Base-by-base conservation (phyloP, 2,113 vertebrate species). In the Colossoma macropomum region DNA sequence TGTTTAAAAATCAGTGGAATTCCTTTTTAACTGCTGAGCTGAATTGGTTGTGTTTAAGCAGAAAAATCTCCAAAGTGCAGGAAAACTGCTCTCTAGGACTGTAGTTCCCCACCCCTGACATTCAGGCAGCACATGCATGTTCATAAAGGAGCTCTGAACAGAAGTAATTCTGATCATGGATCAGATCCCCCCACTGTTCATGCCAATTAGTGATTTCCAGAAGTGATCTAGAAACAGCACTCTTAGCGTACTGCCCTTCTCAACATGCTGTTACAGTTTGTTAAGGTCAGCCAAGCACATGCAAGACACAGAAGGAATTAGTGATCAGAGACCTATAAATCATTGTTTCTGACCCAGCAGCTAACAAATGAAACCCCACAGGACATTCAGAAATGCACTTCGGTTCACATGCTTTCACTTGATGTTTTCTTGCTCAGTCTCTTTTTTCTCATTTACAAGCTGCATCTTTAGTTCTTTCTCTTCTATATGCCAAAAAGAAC, bases 231-330 rank as follows among this genome's bases (percentile, higher is more conserved):
- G 66, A 69, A 38, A 66, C 27, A 66, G 27, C 13, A 8, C 16
- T 38, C 17, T 6, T 23, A 23, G 30, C 12, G 23, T 38, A 21
- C 66, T 69, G 66, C 66, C 10, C 32, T 21, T 69, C 23, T 38
- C 19, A 32, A 38, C 66, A 69, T 32, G 17, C 66, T 66, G 12
- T n/a, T 28, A 69, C 10, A 69, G 21, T 59, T 63, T 8, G 60
- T 30, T 17, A 70, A 65, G 71, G 66, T 63, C 75, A 81, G 48
- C 75, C 79, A 82, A 74, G 25, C 79, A 56, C 69, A 59, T 74
- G 68, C 75, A 82, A 23, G 45, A 23, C 30, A 56, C 66, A 77
- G 3, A 38, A 77, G 32, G 25, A 77, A 74, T 54, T n/a, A 74
- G 27, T 66, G n/a, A 59, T 68, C 59, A 75, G 75, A 60, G 77